phyloP scores from a whole-genome alignment of 2,888 invertebrate genomes.

The Lepidonotus clava region DNA sequence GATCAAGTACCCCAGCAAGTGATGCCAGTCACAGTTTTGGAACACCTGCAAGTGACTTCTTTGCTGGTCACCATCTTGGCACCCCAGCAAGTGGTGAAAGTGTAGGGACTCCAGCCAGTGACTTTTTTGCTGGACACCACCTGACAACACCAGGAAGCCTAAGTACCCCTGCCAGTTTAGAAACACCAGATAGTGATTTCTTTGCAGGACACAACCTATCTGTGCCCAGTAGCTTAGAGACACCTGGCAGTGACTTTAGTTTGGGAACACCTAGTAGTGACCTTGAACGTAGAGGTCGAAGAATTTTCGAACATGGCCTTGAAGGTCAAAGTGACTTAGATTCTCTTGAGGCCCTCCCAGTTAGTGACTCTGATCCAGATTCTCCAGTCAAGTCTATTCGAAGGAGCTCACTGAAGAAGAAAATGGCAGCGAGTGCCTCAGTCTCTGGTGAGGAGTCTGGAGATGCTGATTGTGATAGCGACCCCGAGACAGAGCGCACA shows the following conservation, averaged over 20 bases:
- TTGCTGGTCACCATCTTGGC: constrained; percentile 14
- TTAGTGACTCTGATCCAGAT: constrained; percentile 29
- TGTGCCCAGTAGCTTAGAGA: background rate
- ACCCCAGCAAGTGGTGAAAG: constrained; percentile 34
- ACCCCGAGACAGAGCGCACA: constrained; percentile 37
- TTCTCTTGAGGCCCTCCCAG: constrained; percentile 47
- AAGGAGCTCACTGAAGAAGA: constrained; percentile 26
- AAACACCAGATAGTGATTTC: background rate
- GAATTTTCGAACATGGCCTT: constrained; percentile 43
- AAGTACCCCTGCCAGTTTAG: constrained; percentile 6
- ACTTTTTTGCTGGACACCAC: constrained; percentile 46
- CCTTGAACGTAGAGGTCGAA: constrained; percentile 5
- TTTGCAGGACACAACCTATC: background rate
- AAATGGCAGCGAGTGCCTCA: background rate
- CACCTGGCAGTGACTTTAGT: constrained; percentile 17
- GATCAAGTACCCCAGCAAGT: constrained; percentile 1
- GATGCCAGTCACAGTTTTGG: constrained; percentile 2
- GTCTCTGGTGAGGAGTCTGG: constrained; percentile 26
- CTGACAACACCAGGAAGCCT: constrained; percentile 21
- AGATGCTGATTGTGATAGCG: constrained; percentile 48
- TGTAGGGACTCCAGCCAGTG: constrained; percentile 30
- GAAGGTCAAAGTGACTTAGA: constrained; percentile 47
- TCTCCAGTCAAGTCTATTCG: constrained; percentile 22
- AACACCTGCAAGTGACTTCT: constrained; percentile 18
- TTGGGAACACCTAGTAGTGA: constrained; percentile 25